Conservation (phyloP, 2,888 invertebrate species). For the Syrphus vitripennis region DNA sequence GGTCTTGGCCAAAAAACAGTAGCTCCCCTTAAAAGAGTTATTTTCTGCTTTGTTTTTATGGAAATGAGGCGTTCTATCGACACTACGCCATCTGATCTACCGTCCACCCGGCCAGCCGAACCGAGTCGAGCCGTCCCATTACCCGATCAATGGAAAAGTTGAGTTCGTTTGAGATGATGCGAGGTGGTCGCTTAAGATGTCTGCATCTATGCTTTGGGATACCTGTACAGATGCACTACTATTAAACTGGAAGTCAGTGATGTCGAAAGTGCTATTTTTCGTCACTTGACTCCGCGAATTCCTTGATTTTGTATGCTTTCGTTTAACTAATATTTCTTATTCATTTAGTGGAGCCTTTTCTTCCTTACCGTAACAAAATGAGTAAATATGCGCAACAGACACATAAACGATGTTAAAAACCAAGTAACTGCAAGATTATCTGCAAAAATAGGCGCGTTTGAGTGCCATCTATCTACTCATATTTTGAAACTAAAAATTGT, state of each 20-base stretch:
- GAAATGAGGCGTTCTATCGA: constrained; percentile 69
- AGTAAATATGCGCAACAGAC: too few species aligned
- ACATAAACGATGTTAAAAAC: too few species aligned
- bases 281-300: neutral
- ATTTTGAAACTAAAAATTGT: too few species aligned
- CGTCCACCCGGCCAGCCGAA: constrained; percentile 22
- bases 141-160: constrained; percentile 46
- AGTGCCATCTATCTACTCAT: too few species aligned
- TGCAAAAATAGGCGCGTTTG: too few species aligned
- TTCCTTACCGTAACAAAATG: too few species aligned
- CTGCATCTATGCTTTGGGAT: neutral
- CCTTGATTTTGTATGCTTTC: too few species aligned
- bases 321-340: too few species aligned
- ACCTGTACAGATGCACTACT: neutral
- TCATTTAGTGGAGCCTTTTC: too few species aligned
- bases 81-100: constrained; percentile 58
- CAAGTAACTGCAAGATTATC: too few species aligned
- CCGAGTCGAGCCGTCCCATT: constrained; percentile 19
- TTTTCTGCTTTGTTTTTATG: constrained; percentile 69
- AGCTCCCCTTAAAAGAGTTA: constrained; percentile 57
- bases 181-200: constrained; percentile 24
- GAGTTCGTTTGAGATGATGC: constrained; percentile 17
- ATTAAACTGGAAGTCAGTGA: neutral
- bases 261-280: neutral
- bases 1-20: constrained; percentile 42